Conservation (phyloP, 2,888 invertebrate species). For the Caradrina kadenii region DNA sequence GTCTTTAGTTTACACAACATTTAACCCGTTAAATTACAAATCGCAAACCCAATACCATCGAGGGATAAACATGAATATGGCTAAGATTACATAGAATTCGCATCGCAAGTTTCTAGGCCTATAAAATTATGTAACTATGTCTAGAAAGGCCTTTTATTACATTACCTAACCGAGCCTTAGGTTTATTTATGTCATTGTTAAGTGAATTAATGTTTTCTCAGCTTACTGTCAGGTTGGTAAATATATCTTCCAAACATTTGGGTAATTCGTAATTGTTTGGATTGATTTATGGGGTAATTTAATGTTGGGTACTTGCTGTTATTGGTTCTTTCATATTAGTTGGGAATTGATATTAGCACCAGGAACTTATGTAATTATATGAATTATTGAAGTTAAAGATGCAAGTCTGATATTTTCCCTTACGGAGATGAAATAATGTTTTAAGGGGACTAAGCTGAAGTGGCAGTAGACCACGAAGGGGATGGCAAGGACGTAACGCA, state of each 20-base stretch:
- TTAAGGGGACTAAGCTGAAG: background rate
- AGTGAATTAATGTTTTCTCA: conserved; percentile 64
- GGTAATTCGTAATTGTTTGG: conserved; percentile 45
- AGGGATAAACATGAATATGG: conserved; percentile 54
- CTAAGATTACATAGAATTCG: conserved; percentile 59
- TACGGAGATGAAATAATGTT: background rate
- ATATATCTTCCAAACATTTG: conserved; percentile 56
- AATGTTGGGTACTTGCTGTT: conserved; percentile 19
- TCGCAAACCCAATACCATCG: conserved; percentile 38
- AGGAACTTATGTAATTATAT: background rate
- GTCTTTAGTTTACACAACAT: conserved; percentile 17
- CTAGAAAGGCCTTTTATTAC: conserved; percentile 57
- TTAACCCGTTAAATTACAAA: conserved; percentile 22
- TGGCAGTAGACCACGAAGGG: too few relatives aligned
- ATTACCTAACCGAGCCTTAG: conserved; percentile 56
- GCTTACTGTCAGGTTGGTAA: conserved; percentile 47
- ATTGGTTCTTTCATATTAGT: conserved; percentile 18
- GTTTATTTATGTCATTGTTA: conserved; percentile 67
- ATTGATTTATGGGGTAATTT: conserved; percentile 55
- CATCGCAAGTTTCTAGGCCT: conserved; percentile 50
- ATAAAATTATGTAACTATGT: conserved; percentile 55
- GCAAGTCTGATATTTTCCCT: background rate
- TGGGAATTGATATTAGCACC: background rate
- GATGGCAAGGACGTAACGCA: too few relatives aligned
- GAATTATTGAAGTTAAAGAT: background rate